Percentiles rank a stretch among this genome's conserved stretches.
Evolutionary conservation across 2,113 vertebrate species (phyloP).

Genomic region (Zootoca vivipara): DNA sequence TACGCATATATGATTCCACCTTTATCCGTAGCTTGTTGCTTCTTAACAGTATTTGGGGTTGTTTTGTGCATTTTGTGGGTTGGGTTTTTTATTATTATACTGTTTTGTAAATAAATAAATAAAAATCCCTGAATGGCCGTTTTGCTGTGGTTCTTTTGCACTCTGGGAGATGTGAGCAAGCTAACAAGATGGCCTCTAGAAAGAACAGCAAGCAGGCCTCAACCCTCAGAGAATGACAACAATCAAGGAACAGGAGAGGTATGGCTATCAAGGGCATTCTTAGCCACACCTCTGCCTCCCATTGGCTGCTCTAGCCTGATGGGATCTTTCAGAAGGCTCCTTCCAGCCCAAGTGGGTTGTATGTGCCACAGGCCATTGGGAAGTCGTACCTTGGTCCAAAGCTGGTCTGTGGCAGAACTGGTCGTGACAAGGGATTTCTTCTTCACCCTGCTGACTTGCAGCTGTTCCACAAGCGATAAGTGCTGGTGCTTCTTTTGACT

Average conservation of each 20-base stretch:
- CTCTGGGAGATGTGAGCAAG: not conserved
- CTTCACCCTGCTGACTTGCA: not conserved
- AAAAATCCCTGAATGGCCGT: not conserved
- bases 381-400: not conserved
- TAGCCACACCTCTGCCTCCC: not conserved
- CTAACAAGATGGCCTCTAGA: not conserved
- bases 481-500: not conserved
- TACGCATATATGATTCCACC: not conserved
- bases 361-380: not conserved
- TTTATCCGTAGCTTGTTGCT: not conserved
- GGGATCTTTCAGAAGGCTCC: too few species aligned
- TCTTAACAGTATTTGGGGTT: not conserved
- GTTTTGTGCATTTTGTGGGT: too few species aligned
- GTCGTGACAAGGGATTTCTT: not conserved
- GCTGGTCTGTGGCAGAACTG: too few species aligned
- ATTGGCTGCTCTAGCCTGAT: not conserved
- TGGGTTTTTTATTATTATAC: not conserved
- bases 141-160: not conserved
- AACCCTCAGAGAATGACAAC: not conserved
- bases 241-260: not conserved
- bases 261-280: not conserved
- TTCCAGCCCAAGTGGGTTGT: not conserved
- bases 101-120: conserved; percentile 29
- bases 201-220: too few species aligned
- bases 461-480: not conserved